These are phyloP conservation scores for Batillaria attramentaria DNA, from an alignment of 1,140 invertebrate genomes.

Conservation along the genomic window DNA sequence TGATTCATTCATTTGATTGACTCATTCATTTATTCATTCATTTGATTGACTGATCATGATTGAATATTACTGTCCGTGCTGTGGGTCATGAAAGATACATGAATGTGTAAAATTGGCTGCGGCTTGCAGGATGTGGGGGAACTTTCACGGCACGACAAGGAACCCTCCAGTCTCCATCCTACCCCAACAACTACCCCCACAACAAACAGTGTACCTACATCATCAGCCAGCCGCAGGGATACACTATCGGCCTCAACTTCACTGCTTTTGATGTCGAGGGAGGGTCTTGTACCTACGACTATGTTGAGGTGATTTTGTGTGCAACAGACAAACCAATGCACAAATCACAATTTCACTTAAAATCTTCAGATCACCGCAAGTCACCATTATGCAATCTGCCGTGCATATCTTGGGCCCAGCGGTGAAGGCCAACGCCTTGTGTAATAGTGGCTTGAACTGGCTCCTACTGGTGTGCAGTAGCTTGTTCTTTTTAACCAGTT, in stretches of 20 bases:
- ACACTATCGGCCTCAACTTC: conserved; percentile 81
- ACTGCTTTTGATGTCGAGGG: conserved; percentile 81
- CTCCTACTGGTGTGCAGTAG: too few species aligned
- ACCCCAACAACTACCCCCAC: conserved; percentile 93
- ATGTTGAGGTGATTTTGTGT: conserved; percentile 77
- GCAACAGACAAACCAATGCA: not conserved
- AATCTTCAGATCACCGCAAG: too few species aligned
- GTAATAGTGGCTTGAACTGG: too few species aligned
- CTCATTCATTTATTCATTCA: too few species aligned
- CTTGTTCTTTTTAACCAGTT: too few species aligned
- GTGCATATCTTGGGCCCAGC: too few species aligned
- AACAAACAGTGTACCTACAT: conserved; percentile 96
- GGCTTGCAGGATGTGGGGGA: conserved; percentile 72
- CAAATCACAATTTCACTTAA: too few species aligned
- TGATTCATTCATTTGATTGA: too few species aligned
- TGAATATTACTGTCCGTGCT: not conserved
- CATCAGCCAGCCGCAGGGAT: conserved; percentile 88
- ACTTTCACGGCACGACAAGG: conserved; percentile 63
- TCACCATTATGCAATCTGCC: too few species aligned
- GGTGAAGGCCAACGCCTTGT: too few species aligned
- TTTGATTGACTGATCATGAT: not conserved
- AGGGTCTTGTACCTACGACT: conserved; percentile 96
- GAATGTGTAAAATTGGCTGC: not conserved
- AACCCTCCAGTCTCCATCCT: conserved; percentile 81
- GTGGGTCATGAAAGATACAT: not conserved